Percentiles rank a stretch among this genome's conserved stretches.
These are phyloP conservation scores for Trichonephila clavata DNA, from an alignment of 1,140 invertebrate genomes.

Conservation along the genomic window DNA sequence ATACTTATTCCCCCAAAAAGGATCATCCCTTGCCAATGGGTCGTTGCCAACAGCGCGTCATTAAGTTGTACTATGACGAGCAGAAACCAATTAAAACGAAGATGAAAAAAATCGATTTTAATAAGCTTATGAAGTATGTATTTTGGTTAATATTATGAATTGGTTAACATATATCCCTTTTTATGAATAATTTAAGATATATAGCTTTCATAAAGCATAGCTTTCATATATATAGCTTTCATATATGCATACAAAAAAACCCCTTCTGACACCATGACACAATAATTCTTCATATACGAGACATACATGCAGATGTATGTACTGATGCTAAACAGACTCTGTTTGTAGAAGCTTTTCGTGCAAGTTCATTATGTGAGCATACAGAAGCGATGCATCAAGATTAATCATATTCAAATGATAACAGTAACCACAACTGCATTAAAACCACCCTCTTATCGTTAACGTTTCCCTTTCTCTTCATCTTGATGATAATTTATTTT, in stretches of 20 bases:
- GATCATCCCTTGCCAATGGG: too few relatives aligned
- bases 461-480: not conserved
- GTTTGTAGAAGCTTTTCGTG: not conserved
- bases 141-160: too few relatives aligned
- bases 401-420: constrained; percentile 33
- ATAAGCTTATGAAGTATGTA: too few relatives aligned
- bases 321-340: not conserved
- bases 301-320: not conserved
- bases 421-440: not conserved
- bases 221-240: too few relatives aligned
- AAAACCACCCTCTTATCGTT: constrained; percentile 25
- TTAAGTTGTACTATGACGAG: too few relatives aligned
- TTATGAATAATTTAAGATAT: too few relatives aligned
- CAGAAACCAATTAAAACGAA: too few relatives aligned
- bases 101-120: too few relatives aligned
- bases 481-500: constrained; percentile 58
- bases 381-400: not conserved
- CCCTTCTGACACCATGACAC: not conserved
- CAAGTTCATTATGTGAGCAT: not conserved
- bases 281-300: not conserved
- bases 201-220: too few relatives aligned
- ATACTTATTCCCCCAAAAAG: too few relatives aligned
- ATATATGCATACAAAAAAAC: not conserved
- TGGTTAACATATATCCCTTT: too few relatives aligned
- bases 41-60: too few relatives aligned